Conservation (phyloP, 2,113 vertebrate genomes). For the Dicerorhinus sumatrensis region DNA sequence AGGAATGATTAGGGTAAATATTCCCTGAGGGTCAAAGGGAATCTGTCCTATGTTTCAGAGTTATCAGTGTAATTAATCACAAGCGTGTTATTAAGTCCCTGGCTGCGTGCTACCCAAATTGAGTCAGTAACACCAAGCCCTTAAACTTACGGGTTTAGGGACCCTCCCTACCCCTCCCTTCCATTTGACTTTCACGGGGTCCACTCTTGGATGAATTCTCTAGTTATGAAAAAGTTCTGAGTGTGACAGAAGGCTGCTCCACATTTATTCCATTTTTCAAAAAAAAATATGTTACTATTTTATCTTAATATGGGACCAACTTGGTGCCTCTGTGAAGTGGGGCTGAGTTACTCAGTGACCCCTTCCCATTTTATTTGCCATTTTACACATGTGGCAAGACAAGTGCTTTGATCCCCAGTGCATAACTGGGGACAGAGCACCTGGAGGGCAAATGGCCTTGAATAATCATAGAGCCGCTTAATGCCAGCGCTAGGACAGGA, state of each 20-base stretch:
- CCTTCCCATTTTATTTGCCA: background rate
- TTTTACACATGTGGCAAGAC: background rate
- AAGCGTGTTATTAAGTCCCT: background rate
- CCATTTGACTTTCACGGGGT: background rate
- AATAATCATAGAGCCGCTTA: background rate
- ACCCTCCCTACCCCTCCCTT: no score
- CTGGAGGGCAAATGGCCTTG: background rate
- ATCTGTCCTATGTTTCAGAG: background rate
- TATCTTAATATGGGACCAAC: background rate
- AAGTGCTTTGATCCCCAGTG: background rate
- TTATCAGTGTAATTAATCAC: background rate
- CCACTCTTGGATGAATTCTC: background rate
- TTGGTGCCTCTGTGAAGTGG: background rate
- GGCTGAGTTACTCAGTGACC: background rate
- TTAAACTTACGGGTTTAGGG: background rate
- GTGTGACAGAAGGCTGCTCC: background rate
- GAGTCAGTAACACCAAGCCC: background rate
- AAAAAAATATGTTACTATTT: background rate
- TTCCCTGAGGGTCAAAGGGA: background rate
- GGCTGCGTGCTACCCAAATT: background rate
- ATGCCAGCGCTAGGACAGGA: background rate
- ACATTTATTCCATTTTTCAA: background rate
- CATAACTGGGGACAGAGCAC: background rate
- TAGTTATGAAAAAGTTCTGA: background rate
- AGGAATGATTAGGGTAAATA: background rate